Conservation (phyloP, 2,888 invertebrate genomes). For the Lasioglossum zephyrum region DNA sequence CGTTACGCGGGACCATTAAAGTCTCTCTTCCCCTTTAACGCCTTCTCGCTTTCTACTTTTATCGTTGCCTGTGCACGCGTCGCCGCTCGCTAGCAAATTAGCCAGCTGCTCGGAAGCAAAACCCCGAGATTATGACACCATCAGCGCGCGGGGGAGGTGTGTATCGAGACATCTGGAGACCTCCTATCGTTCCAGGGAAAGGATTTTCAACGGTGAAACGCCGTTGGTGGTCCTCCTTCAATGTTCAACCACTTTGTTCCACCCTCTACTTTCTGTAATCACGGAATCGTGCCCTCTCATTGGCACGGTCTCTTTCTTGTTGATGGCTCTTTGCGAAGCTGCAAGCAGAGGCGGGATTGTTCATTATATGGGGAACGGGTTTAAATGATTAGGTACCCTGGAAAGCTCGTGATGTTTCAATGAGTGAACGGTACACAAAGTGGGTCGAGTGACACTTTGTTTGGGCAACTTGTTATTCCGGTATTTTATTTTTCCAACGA, state of each 20-base stretch:
- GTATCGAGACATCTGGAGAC: slow-evolving; percentile 60
- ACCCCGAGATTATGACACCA: slow-evolving; percentile 76
- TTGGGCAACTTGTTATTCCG: background rate
- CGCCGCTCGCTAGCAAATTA: slow-evolving; percentile 67
- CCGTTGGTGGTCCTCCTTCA: slow-evolving; percentile 76
- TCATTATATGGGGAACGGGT: background rate
- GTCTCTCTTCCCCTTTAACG: slow-evolving; percentile 57
- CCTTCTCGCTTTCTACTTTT: slow-evolving; percentile 56
- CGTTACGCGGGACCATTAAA: slow-evolving; percentile 56
- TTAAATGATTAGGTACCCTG: background rate
- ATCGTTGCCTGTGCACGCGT: slow-evolving; percentile 57
- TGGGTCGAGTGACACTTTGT: background rate
- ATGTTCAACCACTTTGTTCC: slow-evolving; percentile 55
- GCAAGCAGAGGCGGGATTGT: background rate
- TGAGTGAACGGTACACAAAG: background rate
- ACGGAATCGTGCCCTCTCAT: slow-evolving; percentile 66
- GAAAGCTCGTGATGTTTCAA: background rate
- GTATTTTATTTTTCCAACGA: background rate
- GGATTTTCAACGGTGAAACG: slow-evolving; percentile 65
- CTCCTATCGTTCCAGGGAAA: slow-evolving; percentile 56
- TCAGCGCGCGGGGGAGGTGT: slow-evolving; percentile 12
- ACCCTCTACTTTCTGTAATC: slow-evolving; percentile 74
- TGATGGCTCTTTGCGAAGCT: background rate
- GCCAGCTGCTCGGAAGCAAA: slow-evolving; percentile 71
- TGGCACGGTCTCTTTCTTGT: slow-evolving; percentile 65